A percentile compares a stretch with the other conserved stretches of the same genome.
Conservation (phyloP, 2,797 vertebrate genomes). For the Discoglossus pictus region DNA sequence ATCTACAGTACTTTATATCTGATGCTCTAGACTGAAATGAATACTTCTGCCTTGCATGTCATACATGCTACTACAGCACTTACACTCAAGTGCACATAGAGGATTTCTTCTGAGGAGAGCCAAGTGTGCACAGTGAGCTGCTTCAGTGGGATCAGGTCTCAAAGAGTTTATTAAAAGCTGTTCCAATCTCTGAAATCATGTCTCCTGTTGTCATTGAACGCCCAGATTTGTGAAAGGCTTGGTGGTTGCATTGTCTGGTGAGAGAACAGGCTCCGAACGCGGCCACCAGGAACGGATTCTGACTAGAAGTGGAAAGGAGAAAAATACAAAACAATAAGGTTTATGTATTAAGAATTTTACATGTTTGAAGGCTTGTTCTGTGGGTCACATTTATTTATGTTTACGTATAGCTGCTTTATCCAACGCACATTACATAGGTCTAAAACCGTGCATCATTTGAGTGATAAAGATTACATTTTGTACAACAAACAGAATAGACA, state of each 20-base stretch:
- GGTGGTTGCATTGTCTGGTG: constrained; percentile 88
- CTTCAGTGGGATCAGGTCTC: constrained; percentile 77
- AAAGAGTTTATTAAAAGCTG: constrained; percentile 89
- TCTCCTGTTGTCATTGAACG: constrained; percentile 90
- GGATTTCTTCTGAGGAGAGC: background rate
- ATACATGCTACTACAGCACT: constrained; percentile 57
- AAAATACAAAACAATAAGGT: no score
- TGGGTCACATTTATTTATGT: no score
- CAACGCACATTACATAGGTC: no score
- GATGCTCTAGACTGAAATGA: constrained; percentile 57
- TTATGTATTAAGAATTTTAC: no score
- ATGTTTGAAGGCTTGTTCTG: no score
- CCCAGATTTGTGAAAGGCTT: constrained; percentile 88
- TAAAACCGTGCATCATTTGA: no score
- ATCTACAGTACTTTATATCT: constrained; percentile 54
- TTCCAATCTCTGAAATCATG: constrained; percentile 92
- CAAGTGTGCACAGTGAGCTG: background rate
- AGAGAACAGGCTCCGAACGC: constrained; percentile 89
- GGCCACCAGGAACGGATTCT: constrained; percentile 88
- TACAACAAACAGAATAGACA: no score
- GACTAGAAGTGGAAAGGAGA: constrained; percentile 62
- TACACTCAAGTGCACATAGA: constrained; percentile 25
- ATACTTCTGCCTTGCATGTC: constrained; percentile 56
- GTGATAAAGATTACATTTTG: no score
- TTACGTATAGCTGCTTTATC: no score